Base-by-base conservation (phyloP, 2,888 invertebrate species). In the Drosophila vallismaia region DNA sequence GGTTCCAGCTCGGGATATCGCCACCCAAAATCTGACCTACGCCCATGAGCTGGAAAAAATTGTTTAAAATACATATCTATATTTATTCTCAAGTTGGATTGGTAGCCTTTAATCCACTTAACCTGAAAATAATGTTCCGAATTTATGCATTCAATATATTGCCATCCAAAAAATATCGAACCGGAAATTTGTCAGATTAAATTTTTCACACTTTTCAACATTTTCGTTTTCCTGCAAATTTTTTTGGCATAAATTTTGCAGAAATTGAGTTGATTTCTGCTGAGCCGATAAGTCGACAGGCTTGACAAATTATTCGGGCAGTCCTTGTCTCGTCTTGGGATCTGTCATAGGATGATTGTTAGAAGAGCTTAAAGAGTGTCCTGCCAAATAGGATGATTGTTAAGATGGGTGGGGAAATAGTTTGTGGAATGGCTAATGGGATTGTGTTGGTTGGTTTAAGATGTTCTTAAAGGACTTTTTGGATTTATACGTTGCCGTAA, bases 111-210 rank as follows among this genome's bases (percentile, higher is more conserved):
- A 77, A 74, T 26, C 56, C 53, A 60, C 64, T 73, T 51, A 70
- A 10, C 49, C 68, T 56, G 52, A 63, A 77, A 77, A 83, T 79
- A 12, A 68, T 74, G 46, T 46, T 14, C 56, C 50, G 19, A 42
- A 67, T 42, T 62, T 58, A 54, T 56, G 42, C 46, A 64, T 46
- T 38, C 36, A 12, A 36, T 51, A 12, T 38, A 5, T n/a, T n/a
- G 55, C 42, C 48, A 54, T 57, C 45, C 31, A 12, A 44, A 56
- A 42, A 48, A 48, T 49, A 26, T 31, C 63, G 49, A 44, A 55
- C 58, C 76, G 72, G 60, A 84, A 85, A 86, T 86, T 86, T 86
- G 85, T 86, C 85, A 87, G 85, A 82, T 88, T 86, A 75, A 64
- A 87, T 87, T 85, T 66, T 84, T 58, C 88, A 86, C 85, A 86